Conservation (phyloP, 2,113 vertebrate genomes). For the Diphyllodes magnificus region DNA sequence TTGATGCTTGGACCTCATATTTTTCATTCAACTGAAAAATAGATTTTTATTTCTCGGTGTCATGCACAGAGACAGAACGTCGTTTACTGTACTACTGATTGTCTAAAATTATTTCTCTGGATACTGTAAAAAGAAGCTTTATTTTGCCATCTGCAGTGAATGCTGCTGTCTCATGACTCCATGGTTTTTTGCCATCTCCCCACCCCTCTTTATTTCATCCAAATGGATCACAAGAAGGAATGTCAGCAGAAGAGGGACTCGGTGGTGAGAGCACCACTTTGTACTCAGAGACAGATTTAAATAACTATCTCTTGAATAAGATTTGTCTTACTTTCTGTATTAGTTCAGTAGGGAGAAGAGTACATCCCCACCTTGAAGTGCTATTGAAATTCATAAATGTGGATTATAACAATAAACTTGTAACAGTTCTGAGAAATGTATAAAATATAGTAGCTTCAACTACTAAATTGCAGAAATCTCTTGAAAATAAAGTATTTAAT, state of each 20-base stretch:
- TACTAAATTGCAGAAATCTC: neutral
- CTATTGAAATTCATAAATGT: neutral
- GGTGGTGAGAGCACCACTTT: neutral
- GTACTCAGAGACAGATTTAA: neutral
- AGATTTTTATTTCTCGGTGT: slow-evolving; percentile 8
- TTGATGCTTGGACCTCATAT: neutral
- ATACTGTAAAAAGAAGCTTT: neutral
- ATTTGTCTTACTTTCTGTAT: neutral
- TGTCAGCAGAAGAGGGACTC: neutral
- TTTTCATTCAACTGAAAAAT: slow-evolving; percentile 20
- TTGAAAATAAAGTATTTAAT: neutral
- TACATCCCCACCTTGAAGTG: neutral
- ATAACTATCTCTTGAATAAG: neutral
- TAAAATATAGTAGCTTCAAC: neutral
- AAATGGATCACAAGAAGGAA: neutral
- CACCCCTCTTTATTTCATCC: neutral
- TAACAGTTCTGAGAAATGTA: neutral
- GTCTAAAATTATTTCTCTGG: neutral
- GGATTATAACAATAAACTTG: neutral
- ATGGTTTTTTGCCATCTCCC: neutral
- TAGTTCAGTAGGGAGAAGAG: neutral
- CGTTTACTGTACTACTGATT: neutral
- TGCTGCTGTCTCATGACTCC: neutral
- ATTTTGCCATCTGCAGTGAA: neutral
- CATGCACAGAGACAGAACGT: neutral